Base-by-base conservation (phyloP, 1,140 invertebrate genomes). In the Drosophila navojoa region DNA sequence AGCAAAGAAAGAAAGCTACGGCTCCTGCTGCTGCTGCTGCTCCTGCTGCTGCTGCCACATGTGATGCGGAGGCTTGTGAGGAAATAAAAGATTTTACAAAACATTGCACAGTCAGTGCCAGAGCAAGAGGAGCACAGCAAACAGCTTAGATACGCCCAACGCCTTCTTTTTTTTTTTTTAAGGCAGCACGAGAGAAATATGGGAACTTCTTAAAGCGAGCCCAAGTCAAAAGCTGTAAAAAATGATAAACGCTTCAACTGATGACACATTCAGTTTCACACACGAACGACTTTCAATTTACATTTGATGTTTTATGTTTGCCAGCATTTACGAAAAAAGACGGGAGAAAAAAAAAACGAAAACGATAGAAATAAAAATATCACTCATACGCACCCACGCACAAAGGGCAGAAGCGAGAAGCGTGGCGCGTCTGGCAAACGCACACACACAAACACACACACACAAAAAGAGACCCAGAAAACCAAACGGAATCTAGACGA, bases 301-400 rank as follows among this genome's bases (percentile, higher is more conserved):
- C 84, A 89, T 89, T 89, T 89, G 84, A 89, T 89, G 84, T 89
- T 89, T 89, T 89, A 89, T 89, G 84, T 89, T 89, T 89, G 79
- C 79, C 85, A 89, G 84, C 84, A 80, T 89, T 89, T 89, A 89
- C 82, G 68, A 72, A 86, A 68, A 59, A 64, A 52, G 61, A 60
- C 57, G 63, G 49, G 2, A 58, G 57, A 69, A 50, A 50, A 16
- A 29, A n/a, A 29, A 58, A 58, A 64, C 40, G 50, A 44, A 27
- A 38, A n/a, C 4, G 27, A 47, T 19, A 62, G 42, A 38, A 61
- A 58, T n/a, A 85, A 81, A 86, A 78, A 76, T 82, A 87, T 89
- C 84, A 87, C 84, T 87, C 84, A 89, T 89, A 89, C 84, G 84
- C 84, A 89, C 79, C 84, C 84, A 89, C 79, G 79, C 84, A 89